Evolutionary conservation across 2,888 invertebrate species (phyloP), one percentile per base, ranked within the genome.

Genomic region (Monochamus alternatus): DNA sequence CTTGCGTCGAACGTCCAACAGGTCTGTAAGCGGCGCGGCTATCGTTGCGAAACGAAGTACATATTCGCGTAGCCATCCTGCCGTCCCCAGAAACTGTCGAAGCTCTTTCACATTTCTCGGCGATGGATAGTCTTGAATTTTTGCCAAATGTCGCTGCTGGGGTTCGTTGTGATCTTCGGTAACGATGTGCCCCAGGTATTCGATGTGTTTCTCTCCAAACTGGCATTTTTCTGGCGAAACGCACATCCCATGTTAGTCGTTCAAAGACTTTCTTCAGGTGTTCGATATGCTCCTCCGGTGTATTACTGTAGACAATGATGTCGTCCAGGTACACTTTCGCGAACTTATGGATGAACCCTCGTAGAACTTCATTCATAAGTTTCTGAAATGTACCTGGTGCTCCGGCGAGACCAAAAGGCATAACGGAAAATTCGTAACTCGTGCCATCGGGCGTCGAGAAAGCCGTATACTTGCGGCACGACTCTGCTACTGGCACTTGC

Each of bases 61-160:
- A 22, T 22, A 22, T 22, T 22, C 22, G 22, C 22, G 22, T 22
- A 22, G 22, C 22, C 22, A 22, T 10, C 76, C 0, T 81, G 77
- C 66, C 1, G 79, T 68, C 0, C 85, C 85, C 9, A 85, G 65
- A 60, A 84, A 84, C 5, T 60, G 22, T 31, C 76, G 67, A 0
- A 83, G 73, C 43, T 81, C 71, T 52, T 70, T n/a, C 22, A 22
- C 22, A 1, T 22, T 22, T 1, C 22, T 22, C 22, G 22, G 22
- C 22, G 22, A 1, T 76, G 58, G 31, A 14, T 58, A 55, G 0
- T 68, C 22, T 5, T 43, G 12, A 5, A 80, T 68, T n/a, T 72
- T 75, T 12, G 69, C 64, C 3, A 76, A 10, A 43, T 80, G 80
- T 22, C 31, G 32, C 31, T 55, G 22, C 22, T 22, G 22, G 22